Percentiles rank a stretch among this genome's conserved stretches.
phyloP scores from a whole-genome alignment of 2,888 invertebrate genomes.

The Drosophila nigricruria region DNA sequence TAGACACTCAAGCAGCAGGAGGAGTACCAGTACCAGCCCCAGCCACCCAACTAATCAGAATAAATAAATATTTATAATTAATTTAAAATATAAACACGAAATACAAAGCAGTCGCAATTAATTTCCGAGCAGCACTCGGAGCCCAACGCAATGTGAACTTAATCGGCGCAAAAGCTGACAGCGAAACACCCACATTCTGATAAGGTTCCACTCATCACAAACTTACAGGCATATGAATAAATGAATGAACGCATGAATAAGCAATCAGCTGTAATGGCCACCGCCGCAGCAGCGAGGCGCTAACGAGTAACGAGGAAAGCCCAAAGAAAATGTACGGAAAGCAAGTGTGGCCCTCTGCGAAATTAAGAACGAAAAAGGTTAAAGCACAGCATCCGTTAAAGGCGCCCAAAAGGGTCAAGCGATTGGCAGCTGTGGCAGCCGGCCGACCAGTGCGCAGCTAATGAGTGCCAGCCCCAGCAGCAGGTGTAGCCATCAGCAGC shows the following conservation, averaged over 20 bases:
- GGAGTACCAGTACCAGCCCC: background rate
- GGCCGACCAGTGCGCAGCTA: constrained; percentile 53
- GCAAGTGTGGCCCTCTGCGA: constrained; percentile 21
- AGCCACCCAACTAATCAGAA: constrained; percentile 70
- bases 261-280: constrained; percentile 75
- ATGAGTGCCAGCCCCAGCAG: constrained; percentile 53
- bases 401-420: constrained; percentile 50
- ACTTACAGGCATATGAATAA: constrained; percentile 70
- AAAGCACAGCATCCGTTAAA: constrained; percentile 43
- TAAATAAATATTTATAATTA: constrained; percentile 82
- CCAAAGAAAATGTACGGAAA: background rate
- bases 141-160: constrained; percentile 25
- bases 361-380: constrained; percentile 53
- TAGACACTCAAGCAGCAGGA: constrained; percentile 18
- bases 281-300: constrained; percentile 30
- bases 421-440: constrained; percentile 19
- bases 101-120: constrained; percentile 69
- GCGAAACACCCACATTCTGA: constrained; percentile 27
- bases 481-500: constrained; percentile 52
- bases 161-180: constrained; percentile 24
- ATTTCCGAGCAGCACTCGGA: constrained; percentile 46
- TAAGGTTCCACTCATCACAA: constrained; percentile 55
- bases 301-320: constrained; percentile 6
- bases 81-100: constrained; percentile 79
- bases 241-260: constrained; percentile 79